Conservation (phyloP, 2,888 invertebrate species). For the Globia sparganii region DNA sequence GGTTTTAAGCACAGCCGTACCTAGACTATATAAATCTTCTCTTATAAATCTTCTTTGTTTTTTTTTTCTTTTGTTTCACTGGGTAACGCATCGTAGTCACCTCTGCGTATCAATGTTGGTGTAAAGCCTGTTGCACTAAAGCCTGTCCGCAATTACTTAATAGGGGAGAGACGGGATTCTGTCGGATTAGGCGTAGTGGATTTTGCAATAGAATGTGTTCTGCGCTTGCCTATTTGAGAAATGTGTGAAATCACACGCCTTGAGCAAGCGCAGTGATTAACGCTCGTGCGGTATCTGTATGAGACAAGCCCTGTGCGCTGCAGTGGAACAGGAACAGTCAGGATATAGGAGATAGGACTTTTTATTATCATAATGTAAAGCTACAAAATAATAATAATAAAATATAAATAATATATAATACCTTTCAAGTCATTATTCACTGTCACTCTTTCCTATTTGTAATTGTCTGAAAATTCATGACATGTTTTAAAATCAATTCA, state of each 20-base stretch:
- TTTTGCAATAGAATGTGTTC: background rate
- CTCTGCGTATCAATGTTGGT: constrained; percentile 44
- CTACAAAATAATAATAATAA: no score
- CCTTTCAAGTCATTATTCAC: background rate
- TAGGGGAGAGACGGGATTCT: background rate
- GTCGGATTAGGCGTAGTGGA: background rate
- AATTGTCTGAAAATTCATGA: no score
- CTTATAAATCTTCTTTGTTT: no score
- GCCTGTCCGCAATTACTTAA: background rate
- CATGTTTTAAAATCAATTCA: no score
- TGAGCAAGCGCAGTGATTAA: background rate
- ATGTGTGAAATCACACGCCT: background rate
- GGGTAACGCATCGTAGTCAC: constrained; percentile 36
- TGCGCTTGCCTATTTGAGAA: background rate
- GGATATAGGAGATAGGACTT: no score
- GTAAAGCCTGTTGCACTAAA: constrained; percentile 18
- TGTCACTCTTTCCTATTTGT: no score
- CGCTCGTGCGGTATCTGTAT: background rate
- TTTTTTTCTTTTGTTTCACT: constrained; percentile 61
- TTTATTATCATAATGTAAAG: no score
- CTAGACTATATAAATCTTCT: no score
- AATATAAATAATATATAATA: no score
- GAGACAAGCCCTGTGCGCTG: background rate
- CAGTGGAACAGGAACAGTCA: background rate
- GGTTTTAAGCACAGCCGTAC: background rate